Base-by-base conservation (phyloP, 2,113 vertebrate species). In the Cyprinodon tularosa region DNA sequence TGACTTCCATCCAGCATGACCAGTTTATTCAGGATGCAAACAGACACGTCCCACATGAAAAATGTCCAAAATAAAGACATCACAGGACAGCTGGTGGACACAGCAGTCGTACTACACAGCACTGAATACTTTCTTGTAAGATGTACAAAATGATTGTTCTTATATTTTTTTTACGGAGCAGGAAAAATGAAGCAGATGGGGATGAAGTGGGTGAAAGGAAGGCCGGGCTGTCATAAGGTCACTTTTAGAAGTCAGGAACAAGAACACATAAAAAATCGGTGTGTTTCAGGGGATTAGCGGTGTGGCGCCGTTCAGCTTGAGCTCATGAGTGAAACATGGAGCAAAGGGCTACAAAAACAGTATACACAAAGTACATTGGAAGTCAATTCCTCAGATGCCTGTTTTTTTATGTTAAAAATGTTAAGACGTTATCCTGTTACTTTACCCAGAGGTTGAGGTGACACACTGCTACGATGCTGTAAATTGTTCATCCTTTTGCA, bases 141-240 rank as follows among this genome's bases (percentile, higher is more conserved):
- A 85, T 66, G 61, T 84, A 81, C 57, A 75, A 78, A 86, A 81
- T 66, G 63, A 78, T 65, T 57, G 57, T 69, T 70, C 12, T 71
- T 48, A n/a, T 69, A 63, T 65, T 76, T 50, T 71, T n/a, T 29
- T 29, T 29, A 44, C 61, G 65, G 37, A 81, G 69, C 60, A 71
- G 59, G 37, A 71, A 61, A 5, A 13, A n/a, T 4, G 62, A 36
- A 29, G 29, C 29, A 29, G 29, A 29, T 29, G 29, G 66, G 48
- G 50, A 15, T 40, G 4, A 57, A 67, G 79, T 84, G 66, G 65
- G 15, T 20, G 37, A 68, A 83, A 76, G 72, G 82, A 87, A 88
- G 81, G 88, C 83, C 77, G 87, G 88, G 81, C 72, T 88, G 89
- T 90, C 83, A 88, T 92, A 93, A 93, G 92, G 92, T 91, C 92